Evolutionary conservation across 2,113 vertebrate species (phyloP), one percentile per base, ranked within the genome.

Genomic region (Illadopsis cleaveri): DNA sequence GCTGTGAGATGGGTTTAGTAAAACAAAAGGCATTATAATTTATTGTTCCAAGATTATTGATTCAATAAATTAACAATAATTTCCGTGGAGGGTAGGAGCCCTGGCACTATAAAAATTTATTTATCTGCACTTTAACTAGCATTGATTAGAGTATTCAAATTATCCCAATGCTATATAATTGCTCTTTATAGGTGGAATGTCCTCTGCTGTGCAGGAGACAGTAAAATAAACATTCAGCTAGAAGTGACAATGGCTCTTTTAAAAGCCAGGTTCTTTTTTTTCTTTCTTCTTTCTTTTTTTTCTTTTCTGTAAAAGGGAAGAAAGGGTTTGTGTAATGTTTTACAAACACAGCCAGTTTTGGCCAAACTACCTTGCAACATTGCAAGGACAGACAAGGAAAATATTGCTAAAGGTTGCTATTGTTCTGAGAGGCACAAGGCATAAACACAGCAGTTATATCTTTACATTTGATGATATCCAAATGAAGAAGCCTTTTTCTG

Each of bases 51-150:
- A 93, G 93, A 96, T 97, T 95, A 98, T 97, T 96, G 97, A 97
- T 97, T 98, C 94, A 97, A 97, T 97, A 97, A 98, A 98, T 97
- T 98, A 96, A 91, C 94, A 95, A 95, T 97, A 93, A 96, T 98
- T 98, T 98, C 97, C 76, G 38, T 44, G 82, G 97, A 97, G 82
- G 69, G 58, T 96, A 95, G 94, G 76, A 96, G 94, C 45, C 80
- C 89, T 91, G 72, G 94, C 92, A 86, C 89, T 86, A 93, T 97
- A 95, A 95, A 97, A 94, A 89, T 94, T 96, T 98, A 96, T 98
- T 98, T 98, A 97, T 97, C 95, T 96, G 57, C 7, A 8, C 75
- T 91, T 95, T 97, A 97, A 96, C 95, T 85, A 93, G 91, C 97
- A 96, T 95, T 98, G 97, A 98, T 97, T 97, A 95, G 96, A 89